Evolutionary conservation across 2,888 invertebrate genomes (phyloP), one percentile per base, ranked within the genome.

Genomic region (Hartigia nigra): DNA sequence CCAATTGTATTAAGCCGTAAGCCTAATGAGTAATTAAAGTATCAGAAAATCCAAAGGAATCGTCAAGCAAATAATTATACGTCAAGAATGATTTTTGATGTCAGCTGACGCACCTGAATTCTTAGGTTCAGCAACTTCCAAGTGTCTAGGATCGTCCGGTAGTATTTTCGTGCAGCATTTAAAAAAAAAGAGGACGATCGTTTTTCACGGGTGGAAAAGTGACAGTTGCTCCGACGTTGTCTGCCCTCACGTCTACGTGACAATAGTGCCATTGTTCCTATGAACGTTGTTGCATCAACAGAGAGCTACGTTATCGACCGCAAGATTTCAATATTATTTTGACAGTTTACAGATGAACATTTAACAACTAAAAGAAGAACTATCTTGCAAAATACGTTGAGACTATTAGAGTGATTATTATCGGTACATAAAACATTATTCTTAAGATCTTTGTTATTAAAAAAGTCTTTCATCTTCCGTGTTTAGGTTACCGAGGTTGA

Each of bases 141-240:
- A 84, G 84, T 83, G 77, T 85, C 86, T 85, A 88, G 55, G 23
- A 55, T 55, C 23, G 55, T 55, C 23, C 55, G 55, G 55, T 85
- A 82, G 81, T 80, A 79, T 74, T 77, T 80, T 86, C 79, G 85
- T 85, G 83, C 86, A 82, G 86, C 87, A 89, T 89, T 88, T 88
- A 86, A 86, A 84, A 55, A 55, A 55, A 55, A 23, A 55, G 55
- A 23, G 55, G 23, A 55, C 55, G 55, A 55, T 55, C 55, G 23
- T 23, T 55, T 55, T 55, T 55, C 23, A 55, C 55, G 72, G 32
- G 31, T 72, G 81, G 83, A 82, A 86, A 87, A 90, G 87, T 90
- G 90, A 90, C 90, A 90, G 89, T 90, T 90, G 87, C 85, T 86
- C 85, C 83, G 85, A 82, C 83, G 84, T 82, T 84, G 79, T 81